phyloP scores from a whole-genome alignment of 2,797 vertebrate genomes.

The Ibycter americanus region DNA sequence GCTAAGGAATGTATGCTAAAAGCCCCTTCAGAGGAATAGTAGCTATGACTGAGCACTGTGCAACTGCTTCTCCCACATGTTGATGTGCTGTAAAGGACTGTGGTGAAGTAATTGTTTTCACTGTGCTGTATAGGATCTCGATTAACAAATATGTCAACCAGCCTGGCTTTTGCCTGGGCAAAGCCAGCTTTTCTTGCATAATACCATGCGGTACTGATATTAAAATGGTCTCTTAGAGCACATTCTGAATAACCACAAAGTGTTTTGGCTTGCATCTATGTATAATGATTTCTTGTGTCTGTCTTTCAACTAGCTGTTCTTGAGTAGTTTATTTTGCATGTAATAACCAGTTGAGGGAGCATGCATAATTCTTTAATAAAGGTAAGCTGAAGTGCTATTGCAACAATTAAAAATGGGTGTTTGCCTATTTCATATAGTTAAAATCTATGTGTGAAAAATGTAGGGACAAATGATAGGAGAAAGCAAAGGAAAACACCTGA shows the following conservation, averaged over 20 bases:
- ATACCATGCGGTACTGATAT: accelerated
- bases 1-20: neutral
- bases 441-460: neutral
- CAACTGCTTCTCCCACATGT: neutral
- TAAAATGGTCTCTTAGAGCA: neutral
- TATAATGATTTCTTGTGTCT: neutral
- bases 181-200: neutral
- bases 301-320: neutral
- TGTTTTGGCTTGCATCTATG: neutral
- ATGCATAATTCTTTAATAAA: neutral
- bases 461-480: neutral
- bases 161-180: neutral
- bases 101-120: neutral
- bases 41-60: neutral
- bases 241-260: neutral
- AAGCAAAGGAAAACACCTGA: neutral
- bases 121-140: neutral
- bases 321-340: neutral
- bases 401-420: neutral
- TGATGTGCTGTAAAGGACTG: neutral
- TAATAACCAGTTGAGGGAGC: neutral
- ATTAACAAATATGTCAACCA: neutral
- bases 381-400: neutral
- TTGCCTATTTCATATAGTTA: neutral
- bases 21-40: neutral